Base-by-base conservation (phyloP, 1,140 invertebrate species). In the Leptopilina clavipes region DNA sequence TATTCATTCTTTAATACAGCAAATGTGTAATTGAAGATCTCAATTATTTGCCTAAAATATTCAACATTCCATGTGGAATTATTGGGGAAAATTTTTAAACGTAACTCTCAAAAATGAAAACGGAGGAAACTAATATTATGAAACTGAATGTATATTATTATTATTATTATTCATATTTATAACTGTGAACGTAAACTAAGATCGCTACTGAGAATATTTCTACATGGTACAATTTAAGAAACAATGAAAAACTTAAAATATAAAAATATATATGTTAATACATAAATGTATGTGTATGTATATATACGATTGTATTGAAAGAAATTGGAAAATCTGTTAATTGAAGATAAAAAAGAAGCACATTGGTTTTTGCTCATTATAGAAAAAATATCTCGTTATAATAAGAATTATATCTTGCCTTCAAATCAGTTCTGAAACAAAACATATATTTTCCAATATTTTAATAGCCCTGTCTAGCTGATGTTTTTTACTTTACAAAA, bases 161-260 rank as follows among this genome's bases (percentile, higher is more conserved):
- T n/a, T n/a, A n/a, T 17, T 52, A 52, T 52, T 52, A 52, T 17
- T 52, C 6, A 17, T 17, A 52, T 52, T 17, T 52, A 52, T 52
- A 8, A 17, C 2, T 48, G n/a, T 52, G 48, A 52, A 52, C 14
- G 48, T 75, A 74, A 72, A 73, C 3, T 19, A 73, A 80, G 75
- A 73, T 79, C 77, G 59, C 54, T 74, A 77, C 74, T 65, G 70
- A 81, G 76, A 79, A 79, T 81, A 77, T 80, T 82, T 81, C 59
- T 78, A 78, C 80, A 54, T 80, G 70, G 71, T 74, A 31, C 5
- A n/a, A 56, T 81, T 80, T 72, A 77, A 81, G 17, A n/a, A 75
- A 77, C 70, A 75, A 79, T 78, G 73, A 77, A 56, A 56, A 71
- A 59, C 74, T 72, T 73, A 40, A 48, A 59, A 79, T 54, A 72